Conservation (phyloP, 2,888 invertebrate genomes). For the Eilema griseolum region DNA sequence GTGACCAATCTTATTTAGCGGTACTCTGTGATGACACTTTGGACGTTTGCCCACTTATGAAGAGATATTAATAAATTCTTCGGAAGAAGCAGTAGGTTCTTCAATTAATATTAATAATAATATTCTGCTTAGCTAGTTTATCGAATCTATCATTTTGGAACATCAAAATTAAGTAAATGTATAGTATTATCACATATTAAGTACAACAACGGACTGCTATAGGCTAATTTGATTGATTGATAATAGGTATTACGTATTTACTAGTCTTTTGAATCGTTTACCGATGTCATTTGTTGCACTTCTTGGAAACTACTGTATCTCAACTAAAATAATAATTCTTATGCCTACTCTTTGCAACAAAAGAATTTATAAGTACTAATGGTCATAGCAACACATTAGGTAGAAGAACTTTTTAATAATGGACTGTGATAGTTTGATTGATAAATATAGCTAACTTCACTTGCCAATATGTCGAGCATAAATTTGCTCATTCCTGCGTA, state of each 20-base stretch:
- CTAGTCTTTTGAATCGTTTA: no score
- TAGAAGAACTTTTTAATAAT: background rate
- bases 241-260: no score
- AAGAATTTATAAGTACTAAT: no score
- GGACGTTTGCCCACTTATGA: constrained; percentile 2
- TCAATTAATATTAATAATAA: background rate
- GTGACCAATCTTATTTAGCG: background rate
- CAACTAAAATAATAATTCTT: no score
- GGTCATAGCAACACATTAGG: background rate
- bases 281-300: no score
- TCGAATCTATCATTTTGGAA: background rate
- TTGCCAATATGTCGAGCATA: background rate
- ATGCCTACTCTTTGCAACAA: no score
- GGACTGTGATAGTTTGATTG: background rate
- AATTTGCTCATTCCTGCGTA: background rate
- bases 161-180: background rate
- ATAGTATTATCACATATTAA: background rate
- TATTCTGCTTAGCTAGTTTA: background rate
- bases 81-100: background rate
- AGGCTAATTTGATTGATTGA: background rate
- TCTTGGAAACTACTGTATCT: no score
- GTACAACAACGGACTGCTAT: background rate
- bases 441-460: background rate
- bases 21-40: background rate
- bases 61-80: background rate